Base-by-base conservation (phyloP, 2,113 vertebrate species). In the Indicator indicator region DNA sequence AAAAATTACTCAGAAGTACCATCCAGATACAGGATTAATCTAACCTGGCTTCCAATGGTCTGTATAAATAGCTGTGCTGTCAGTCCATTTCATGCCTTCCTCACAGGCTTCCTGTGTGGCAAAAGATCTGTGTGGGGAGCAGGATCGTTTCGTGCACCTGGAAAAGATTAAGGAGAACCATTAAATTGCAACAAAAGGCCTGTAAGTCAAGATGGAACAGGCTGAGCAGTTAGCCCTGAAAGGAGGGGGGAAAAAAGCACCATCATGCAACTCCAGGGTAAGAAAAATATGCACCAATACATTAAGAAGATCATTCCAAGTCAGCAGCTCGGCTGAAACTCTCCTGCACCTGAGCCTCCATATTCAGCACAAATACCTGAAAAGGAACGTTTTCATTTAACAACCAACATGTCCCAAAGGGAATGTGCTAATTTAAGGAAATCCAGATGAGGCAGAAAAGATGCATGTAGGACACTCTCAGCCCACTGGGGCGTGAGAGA, bases 111-210 rank as follows among this genome's bases (percentile, higher is more conserved):
- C 97, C 5, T 96, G 96, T 33, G 96, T 98, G 95, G 97, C 97
- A 8, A 98, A 98, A 94, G 97, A 98, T 80, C 95, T 98, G 74
- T 92, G 90, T 20, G 98, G 97, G 90, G 97, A 98, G 82, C 97
- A 98, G 88, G 96, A 98, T 63, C 96, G 97, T 48, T 97, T 93
- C 4, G 15, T 94, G 71, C 98, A 98, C 94, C 97, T 98, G 93
- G 98, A 98, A 97, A 98, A 97, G 86, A 96, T 98, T 46, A 98
- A 98, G 97, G 98, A 97, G 88, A 98, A 97, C 95, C 96, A 98
- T 6, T 98, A 98, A 96, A 95, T 95, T 94, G 97, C 90, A 83
- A 97, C 98, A 80, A 97, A 98, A 96, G 98, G 98, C 36, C 88
- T 98, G 67, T 96, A 97, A 62, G 88, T 97, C 79, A 98, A 97